phyloP scores from a whole-genome alignment of 2,888 invertebrate genomes.

The Taenaris catops region DNA sequence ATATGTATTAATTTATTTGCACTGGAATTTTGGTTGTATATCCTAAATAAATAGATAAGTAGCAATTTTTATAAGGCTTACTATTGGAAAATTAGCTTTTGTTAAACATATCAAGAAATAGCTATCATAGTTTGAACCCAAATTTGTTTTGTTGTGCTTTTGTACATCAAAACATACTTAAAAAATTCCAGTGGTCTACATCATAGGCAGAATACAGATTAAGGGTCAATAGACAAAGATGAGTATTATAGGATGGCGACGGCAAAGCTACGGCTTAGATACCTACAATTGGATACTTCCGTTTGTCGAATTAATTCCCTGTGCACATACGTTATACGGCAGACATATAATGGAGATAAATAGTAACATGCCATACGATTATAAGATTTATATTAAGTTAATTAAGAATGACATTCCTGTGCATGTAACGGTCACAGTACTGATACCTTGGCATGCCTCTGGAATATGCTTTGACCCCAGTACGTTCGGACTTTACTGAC shows the following conservation, averaged over 20 bases:
- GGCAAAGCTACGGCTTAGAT: slow-evolving; percentile 38
- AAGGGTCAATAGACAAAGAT: slow-evolving; percentile 36
- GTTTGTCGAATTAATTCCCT: slow-evolving; percentile 54
- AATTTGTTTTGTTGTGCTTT: too few relatives aligned
- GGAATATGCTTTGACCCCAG: slow-evolving; percentile 3
- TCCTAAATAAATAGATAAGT: too few relatives aligned
- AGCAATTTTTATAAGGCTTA: too few relatives aligned
- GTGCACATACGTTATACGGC: slow-evolving; percentile 28
- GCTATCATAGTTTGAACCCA: too few relatives aligned
- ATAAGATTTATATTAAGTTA: neutral
- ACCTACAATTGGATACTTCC: slow-evolving; percentile 70
- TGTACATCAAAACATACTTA: too few relatives aligned
- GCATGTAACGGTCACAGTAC: neutral
- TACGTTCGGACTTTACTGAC: slow-evolving; percentile 4
- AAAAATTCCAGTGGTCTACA: too few relatives aligned
- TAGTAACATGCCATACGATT: neutral
- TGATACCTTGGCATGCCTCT: neutral
- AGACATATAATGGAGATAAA: slow-evolving; percentile 2
- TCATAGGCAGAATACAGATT: slow-evolving; percentile 24
- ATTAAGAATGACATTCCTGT: neutral
- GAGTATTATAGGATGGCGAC: slow-evolving; percentile 30
- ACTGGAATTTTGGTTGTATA: too few relatives aligned
- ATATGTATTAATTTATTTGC: too few relatives aligned
- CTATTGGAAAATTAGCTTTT: too few relatives aligned
- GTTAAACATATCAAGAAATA: too few relatives aligned